Base-by-base conservation (phyloP, 2,113 vertebrate genomes). In the Ameiurus melas region DNA sequence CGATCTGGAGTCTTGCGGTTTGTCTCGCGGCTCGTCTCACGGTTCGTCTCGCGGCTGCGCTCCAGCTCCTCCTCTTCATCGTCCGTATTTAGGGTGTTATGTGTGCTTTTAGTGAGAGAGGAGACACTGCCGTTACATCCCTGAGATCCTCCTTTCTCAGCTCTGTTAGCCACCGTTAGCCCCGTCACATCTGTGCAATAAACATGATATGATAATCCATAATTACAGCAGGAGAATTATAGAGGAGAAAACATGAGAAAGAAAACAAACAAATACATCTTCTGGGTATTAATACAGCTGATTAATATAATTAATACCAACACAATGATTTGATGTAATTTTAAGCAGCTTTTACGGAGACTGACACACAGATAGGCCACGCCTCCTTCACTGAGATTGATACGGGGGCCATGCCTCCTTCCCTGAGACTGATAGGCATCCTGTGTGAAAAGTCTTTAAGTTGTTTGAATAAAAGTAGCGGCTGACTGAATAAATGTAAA, bases 11-110 rank as follows among this genome's bases (percentile, higher is more conserved):
- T n/a, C 27, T 53, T 2, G 8, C 51, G 51, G 8, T 12, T 51
- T 10, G 8, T 51, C 51, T 51, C 9, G 7, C 47, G 75, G 93
- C 94, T 47, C 90, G 88, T 33, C 30, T 94, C 94, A 39, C 89
- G 89, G 1, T 17, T 92, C 33, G 30, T 36, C 68, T 20, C 70
- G 5, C 0, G 13, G 62, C 0, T 92, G 91, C 90, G 92, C 81
- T 93, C 94, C 86, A 95, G 88, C 90, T 97, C 95, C 58, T 96
- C 95, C 81, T 96, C 96, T 33, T 91, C 83, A 85, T 91, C 91
- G 79, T 92, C 92, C 2, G 92, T 95, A 93, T 95, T 96, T 89
- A 96, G 93, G 58, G 95, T 96, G 86, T 94, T 95, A 89, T 95
- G 96, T 55, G 93, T 89, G 73, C 92, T 94, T 55, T 93, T 95